Evolutionary conservation across 2,113 vertebrate species (phyloP).

Genomic region (Cyphomyrus plagiostoma): DNA sequence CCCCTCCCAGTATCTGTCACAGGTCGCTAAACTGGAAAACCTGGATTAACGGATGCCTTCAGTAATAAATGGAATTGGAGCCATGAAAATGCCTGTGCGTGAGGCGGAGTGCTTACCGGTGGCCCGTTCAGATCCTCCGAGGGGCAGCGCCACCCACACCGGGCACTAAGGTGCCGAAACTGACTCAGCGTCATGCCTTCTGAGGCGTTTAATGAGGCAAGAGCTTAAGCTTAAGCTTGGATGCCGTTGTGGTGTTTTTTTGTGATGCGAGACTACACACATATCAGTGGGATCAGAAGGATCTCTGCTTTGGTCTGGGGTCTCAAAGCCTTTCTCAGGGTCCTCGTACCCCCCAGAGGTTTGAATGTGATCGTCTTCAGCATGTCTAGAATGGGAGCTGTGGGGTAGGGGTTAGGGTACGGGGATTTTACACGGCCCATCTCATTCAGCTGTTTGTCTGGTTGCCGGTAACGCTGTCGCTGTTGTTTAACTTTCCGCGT

Average conservation of each 20-base stretch:
- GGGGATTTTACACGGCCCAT: not conserved
- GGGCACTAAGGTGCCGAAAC: conserved; percentile 63
- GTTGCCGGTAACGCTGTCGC: not conserved
- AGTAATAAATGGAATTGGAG: conserved; percentile 76
- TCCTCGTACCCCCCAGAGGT: not conserved
- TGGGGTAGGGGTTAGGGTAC: not conserved
- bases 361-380: not conserved
- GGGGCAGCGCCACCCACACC: conserved; percentile 23
- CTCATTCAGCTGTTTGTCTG: not conserved
- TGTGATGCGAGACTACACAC: not conserved
- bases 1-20: conserved; percentile 72
- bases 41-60: conserved; percentile 76
- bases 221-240: conserved; percentile 80
- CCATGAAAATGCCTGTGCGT: conserved; percentile 77
- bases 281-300: too few relatives aligned
- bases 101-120: conserved; percentile 75
- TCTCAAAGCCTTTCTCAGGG: not conserved
- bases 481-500: conserved; percentile 24
- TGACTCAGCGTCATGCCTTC: conserved; percentile 69
- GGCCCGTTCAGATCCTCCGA: conserved; percentile 63
- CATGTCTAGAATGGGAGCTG: not conserved
- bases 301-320: not conserved
- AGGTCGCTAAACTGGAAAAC: conserved; percentile 67
- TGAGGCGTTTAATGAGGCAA: conserved; percentile 79
- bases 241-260: conserved; percentile 63